phyloP scores from a whole-genome alignment of 2,888 invertebrate genomes.

The Anthrax anthrax region DNA sequence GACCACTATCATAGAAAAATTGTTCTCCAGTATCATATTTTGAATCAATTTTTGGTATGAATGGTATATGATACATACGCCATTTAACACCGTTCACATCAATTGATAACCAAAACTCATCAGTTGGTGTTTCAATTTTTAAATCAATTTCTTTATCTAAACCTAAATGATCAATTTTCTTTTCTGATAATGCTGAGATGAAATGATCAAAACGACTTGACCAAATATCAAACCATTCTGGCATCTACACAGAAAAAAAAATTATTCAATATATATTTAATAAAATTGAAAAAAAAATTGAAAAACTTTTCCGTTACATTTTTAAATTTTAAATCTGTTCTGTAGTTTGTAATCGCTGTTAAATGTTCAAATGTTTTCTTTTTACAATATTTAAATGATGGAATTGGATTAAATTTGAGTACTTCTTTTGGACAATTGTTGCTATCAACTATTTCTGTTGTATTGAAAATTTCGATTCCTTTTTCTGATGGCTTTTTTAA shows the following conservation, averaged over 20 bases:
- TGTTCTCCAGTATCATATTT: slow-evolving; percentile 32
- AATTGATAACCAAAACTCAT: slow-evolving; percentile 27
- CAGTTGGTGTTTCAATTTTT: slow-evolving; percentile 25
- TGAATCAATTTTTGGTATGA: slow-evolving; percentile 30
- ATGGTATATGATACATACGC: slow-evolving; percentile 30
- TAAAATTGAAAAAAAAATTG: neutral
- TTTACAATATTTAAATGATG: slow-evolving; percentile 31
- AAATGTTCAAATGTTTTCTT: slow-evolving; percentile 31
- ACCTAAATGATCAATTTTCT: slow-evolving; percentile 27
- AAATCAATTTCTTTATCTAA: slow-evolving; percentile 27
- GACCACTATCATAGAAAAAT: slow-evolving; percentile 26
- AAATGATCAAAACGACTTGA: slow-evolving; percentile 30
- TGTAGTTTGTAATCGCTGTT: slow-evolving; percentile 30
- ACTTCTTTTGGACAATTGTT: slow-evolving; percentile 32
- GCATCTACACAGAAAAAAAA: slow-evolving; percentile 21
- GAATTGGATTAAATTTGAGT: slow-evolving; percentile 32
- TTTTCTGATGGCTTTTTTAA: slow-evolving; percentile 24
- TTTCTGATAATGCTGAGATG: slow-evolving; percentile 26
- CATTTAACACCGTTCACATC: slow-evolving; percentile 29
- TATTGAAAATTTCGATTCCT: slow-evolving; percentile 17
- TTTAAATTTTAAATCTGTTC: slow-evolving; percentile 27
- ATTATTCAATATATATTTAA: too few relatives aligned
- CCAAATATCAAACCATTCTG: slow-evolving; percentile 30
- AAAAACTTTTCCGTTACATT: slow-evolving; percentile 19
- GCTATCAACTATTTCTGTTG: slow-evolving; percentile 14